Evolutionary conservation across 2,113 vertebrate genomes (phyloP).

Genomic region (Xiphophorus hellerii): DNA sequence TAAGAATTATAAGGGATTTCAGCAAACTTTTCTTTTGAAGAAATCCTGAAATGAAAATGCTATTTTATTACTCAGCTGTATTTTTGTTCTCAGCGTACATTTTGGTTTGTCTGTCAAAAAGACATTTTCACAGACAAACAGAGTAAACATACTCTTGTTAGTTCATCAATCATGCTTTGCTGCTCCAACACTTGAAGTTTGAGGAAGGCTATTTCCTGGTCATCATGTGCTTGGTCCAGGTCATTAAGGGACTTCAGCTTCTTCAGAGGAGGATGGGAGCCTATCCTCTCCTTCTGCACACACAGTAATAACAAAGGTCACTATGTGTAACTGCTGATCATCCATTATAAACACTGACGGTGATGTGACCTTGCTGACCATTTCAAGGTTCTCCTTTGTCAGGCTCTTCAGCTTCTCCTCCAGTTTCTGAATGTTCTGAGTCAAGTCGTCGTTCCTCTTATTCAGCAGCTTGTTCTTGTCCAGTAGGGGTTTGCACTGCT

Average conservation of each 20-base stretch:
- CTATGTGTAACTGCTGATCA: not conserved
- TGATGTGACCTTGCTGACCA: constrained; percentile 80
- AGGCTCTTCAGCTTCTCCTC: constrained; percentile 93
- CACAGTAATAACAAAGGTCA: not conserved
- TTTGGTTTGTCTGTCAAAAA: too few species aligned
- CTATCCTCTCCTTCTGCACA: constrained; percentile 92
- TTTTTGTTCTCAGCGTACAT: too few species aligned
- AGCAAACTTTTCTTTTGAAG: too few species aligned
- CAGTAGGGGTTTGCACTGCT: constrained; percentile 95
- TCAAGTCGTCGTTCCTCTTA: constrained; percentile 95
- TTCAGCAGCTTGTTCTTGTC: constrained; percentile 96
- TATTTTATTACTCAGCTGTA: too few species aligned
- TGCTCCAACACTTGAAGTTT: constrained; percentile 98
- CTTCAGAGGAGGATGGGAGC: constrained; percentile 92
- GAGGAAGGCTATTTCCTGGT: constrained; percentile 97
- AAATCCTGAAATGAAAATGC: too few species aligned
- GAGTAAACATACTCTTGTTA: constrained; percentile 74
- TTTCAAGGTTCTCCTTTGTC: constrained; percentile 93
- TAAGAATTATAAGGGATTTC: too few species aligned
- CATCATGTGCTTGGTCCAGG: constrained; percentile 95
- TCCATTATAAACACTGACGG: not conserved
- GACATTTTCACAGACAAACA: too few species aligned
- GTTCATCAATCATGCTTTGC: constrained; percentile 87
- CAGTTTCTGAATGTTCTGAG: constrained; percentile 91
- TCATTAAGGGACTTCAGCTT: constrained; percentile 97